Base-by-base conservation (phyloP, 2,113 vertebrate genomes). In the Dromiciops gliroides region DNA sequence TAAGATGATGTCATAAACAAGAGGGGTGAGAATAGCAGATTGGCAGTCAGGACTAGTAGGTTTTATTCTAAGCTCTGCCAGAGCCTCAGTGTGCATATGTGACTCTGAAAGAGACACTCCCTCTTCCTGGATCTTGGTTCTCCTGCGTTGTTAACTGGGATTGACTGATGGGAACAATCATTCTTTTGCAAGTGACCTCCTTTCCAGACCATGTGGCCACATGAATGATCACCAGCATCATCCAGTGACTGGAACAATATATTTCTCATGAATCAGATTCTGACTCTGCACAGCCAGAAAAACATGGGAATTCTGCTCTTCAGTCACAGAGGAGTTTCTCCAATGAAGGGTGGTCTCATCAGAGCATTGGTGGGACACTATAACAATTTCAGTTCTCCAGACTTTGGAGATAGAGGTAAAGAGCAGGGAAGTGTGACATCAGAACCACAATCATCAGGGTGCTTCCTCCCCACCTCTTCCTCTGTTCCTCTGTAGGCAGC, bases 391-490 rank as follows among this genome's bases (percentile, higher is more conserved):
- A 19, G 50, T 50, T 31, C 50, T 31, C 67, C 48, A n/a, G 7
- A 49, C 48, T 22, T n/a, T 11, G 48, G 48, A 48, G 51, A 16
- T 1, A 6, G 14, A 48, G 12, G 16, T 11, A 19, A 8, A 48
- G 12, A 37, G 9, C 19, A 48, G 7, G 16, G 12, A 19, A 8
- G 8, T 51, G 25, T 19, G 19, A 48, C 3, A 0, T 52, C 47
- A 52, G 19, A 48, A 10, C 14, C 50, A 12, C 10, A 8, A 3
- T 9, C 60, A 11, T 26, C 31, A 8, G 23, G 47, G 31, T 7
- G 19, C 11, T 50, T 37, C 50, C n/a, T 11, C 0, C 0, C 4
- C 0, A 26, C 28, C 44, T 48, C 51, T 22, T 12, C 23, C 2
- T 0, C 4, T 8, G n/a, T 52, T 48, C 89, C 52, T 53, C 9